A percentile compares a stretch with the other conserved stretches of the same genome.
Evolutionary conservation across 2,888 invertebrate species (phyloP).

Genomic region (Parasteatoda lunata): DNA sequence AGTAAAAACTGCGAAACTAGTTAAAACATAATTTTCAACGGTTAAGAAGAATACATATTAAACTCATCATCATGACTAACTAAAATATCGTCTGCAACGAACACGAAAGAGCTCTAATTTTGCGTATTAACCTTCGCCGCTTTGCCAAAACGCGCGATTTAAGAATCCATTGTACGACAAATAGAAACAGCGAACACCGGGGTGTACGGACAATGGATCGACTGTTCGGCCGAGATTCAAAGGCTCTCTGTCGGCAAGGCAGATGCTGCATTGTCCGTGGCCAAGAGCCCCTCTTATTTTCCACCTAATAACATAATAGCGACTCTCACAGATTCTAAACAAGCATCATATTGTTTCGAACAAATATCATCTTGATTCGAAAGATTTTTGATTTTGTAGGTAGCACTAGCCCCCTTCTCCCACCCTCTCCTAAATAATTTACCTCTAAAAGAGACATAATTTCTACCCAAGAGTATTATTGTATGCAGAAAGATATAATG

Average conservation of each 20-base stretch:
- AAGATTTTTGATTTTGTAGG: conserved; percentile 1
- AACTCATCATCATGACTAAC: not conserved
- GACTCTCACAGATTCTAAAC: conserved; percentile 29
- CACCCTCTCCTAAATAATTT: not conserved
- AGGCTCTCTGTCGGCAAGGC: conserved; percentile 48
- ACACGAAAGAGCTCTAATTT: conserved; percentile 43
- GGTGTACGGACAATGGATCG: conserved; percentile 43
- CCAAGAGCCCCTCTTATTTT: conserved; percentile 36
- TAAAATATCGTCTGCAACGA: not conserved
- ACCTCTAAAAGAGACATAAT: not conserved
- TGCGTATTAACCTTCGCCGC: conserved; percentile 28
- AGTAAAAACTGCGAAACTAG: not conserved
- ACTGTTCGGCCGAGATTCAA: conserved; percentile 52
- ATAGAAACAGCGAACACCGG: not conserved
- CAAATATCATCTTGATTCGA: conserved; percentile 2
- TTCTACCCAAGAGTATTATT: not conserved
- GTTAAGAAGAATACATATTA: not conserved
- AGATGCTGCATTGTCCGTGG: conserved; percentile 54
- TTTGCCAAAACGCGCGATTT: conserved; percentile 38
- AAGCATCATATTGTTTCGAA: conserved; percentile 35
- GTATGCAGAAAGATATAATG: conserved; percentile 14
- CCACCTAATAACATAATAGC: conserved; percentile 37
- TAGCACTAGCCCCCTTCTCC: not conserved
- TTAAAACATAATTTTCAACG: not conserved
- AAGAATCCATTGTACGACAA: conserved; percentile 39